Conservation (phyloP, 2,888 invertebrate genomes). For the Agonum fuliginosum region DNA sequence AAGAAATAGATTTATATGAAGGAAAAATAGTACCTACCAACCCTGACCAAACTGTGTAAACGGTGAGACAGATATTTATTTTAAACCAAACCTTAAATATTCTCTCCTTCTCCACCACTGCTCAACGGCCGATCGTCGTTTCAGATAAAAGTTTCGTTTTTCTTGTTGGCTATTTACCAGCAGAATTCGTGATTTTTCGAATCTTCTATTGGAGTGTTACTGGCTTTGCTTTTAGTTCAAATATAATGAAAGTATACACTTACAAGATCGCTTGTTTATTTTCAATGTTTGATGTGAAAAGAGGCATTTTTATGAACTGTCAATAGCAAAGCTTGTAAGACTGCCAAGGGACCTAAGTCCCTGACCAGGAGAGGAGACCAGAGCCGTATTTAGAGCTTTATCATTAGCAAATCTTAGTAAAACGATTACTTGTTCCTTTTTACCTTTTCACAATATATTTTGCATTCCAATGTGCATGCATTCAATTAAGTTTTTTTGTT, state of each 20-base stretch:
- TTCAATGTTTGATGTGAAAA: conserved; percentile 11
- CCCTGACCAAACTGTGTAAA: no score
- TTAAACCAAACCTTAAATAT: background rate
- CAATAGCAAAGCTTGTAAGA: conserved; percentile 25
- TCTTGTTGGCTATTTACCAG: background rate
- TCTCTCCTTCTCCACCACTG: no score
- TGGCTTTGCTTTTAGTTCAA: no score
- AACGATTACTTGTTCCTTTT: no score
- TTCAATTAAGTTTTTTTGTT: no score
- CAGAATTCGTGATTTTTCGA: background rate
- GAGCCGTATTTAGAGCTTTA: background rate
- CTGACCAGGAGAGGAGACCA: background rate
- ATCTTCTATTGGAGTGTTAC: background rate
- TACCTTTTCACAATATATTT: no score
- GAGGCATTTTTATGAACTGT: conserved; percentile 41
- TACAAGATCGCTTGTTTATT: conserved; percentile 17
- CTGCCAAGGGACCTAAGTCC: conserved; percentile 13
- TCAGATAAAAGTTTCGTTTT: background rate
- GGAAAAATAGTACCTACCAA: no score
- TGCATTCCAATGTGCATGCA: no score
- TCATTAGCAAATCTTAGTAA: no score
- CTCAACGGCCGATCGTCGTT: no score
- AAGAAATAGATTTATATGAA: no score
- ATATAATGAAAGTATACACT: conserved; percentile 27
- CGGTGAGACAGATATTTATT: background rate